These are phyloP conservation scores for Ciconia boyciana DNA, from an alignment of 2,113 vertebrate genomes.

Conservation along the genomic window DNA sequence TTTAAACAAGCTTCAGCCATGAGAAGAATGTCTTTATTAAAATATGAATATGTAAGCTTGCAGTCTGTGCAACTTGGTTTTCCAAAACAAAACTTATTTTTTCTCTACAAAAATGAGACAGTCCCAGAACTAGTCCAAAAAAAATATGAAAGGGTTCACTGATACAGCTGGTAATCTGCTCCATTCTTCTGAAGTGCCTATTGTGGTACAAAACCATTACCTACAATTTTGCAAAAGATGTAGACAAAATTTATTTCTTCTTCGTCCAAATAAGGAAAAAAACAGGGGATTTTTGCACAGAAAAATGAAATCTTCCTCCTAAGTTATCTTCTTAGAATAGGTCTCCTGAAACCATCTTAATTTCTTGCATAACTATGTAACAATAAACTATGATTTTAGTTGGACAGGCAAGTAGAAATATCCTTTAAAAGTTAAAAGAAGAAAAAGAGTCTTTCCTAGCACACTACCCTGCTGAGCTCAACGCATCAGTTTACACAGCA, in stretches of 20 bases:
- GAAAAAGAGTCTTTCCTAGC: not conserved
- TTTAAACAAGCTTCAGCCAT: constrained; percentile 19
- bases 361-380: not conserved
- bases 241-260: not conserved
- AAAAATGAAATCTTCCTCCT: not conserved
- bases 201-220: not conserved
- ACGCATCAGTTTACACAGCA: not conserved
- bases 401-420: not conserved
- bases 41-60: not conserved
- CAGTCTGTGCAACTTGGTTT: not conserved
- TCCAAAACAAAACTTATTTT: not conserved
- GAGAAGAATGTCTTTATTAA: constrained; percentile 35
- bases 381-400: not conserved
- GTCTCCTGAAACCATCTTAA: not conserved
- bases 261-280: not conserved
- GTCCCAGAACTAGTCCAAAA: not conserved
- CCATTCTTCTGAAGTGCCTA: not conserved
- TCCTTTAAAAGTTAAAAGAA: not conserved
- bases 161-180: not conserved
- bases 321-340: not conserved
- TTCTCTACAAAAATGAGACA: not conserved
- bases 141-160: not conserved
- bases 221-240: not conserved
- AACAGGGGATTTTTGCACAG: rapidly evolving
- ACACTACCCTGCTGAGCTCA: not conserved